Conservation (phyloP, 1,140 invertebrate species). For the Triops longicaudatus region DNA sequence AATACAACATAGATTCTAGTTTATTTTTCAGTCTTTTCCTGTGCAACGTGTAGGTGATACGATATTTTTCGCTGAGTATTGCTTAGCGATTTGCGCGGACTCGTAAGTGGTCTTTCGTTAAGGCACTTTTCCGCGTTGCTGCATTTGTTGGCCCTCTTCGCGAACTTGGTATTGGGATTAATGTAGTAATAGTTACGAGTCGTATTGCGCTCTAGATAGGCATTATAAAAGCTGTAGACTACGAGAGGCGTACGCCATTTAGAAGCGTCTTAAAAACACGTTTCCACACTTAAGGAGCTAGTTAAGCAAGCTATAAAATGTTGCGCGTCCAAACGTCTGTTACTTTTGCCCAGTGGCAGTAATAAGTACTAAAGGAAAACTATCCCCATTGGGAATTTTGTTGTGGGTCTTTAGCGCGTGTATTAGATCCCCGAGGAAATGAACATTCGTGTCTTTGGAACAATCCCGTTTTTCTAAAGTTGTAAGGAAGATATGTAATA, state of each 20-base stretch:
- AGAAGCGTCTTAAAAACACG: not conserved
- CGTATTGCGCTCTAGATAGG: not conserved
- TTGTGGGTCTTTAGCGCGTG: not conserved
- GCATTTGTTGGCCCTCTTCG: no score
- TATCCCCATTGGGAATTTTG: not conserved
- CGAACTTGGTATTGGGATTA: not conserved
- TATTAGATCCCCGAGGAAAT: not conserved
- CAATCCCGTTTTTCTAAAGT: no score
- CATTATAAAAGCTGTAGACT: not conserved
- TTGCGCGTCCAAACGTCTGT: not conserved
- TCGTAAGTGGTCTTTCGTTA: no score
- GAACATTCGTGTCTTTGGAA: not conserved
- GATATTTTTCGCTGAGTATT: no score
- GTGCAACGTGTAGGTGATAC: no score
- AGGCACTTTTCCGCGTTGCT: no score
- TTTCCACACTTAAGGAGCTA: conserved; percentile 7
- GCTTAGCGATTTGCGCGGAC: no score
- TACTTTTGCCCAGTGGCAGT: not conserved
- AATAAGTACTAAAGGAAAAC: not conserved
- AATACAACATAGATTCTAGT: no score
- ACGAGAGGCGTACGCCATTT: not conserved
- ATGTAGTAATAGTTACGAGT: not conserved
- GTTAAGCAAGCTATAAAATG: not conserved
- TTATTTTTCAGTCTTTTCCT: no score
- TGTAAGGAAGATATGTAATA: no score